These are phyloP conservation scores for Megalops cyprinoides DNA, from an alignment of 2,797 vertebrate species.

Conservation along the genomic window DNA sequence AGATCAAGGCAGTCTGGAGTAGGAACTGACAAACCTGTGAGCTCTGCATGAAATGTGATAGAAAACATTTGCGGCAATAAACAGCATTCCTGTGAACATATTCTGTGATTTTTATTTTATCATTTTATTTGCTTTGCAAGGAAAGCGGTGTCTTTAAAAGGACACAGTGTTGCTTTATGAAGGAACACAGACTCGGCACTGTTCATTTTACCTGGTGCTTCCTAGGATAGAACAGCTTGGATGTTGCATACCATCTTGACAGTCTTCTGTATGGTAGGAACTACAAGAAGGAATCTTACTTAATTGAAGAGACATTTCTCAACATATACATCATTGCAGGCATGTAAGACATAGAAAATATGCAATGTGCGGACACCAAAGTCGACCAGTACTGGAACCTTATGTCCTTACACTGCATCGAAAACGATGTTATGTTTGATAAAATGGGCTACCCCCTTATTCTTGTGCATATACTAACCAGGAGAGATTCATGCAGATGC, in stretches of 20 bases:
- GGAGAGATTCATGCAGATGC: too few relatives aligned
- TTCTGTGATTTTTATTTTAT: not conserved
- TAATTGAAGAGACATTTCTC: too few relatives aligned
- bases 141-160: not conserved
- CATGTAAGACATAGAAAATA: too few relatives aligned
- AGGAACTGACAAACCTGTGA: constrained; percentile 1
- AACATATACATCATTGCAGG: too few relatives aligned
- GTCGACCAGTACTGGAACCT: too few relatives aligned
- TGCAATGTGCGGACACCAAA: too few relatives aligned
- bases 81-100: not conserved
- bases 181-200: not conserved
- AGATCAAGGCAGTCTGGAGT: constrained; percentile 20
- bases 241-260: too few relatives aligned
- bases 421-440: not conserved
- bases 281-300: too few relatives aligned
- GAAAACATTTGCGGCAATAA: not conserved
- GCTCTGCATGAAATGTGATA: not conserved
- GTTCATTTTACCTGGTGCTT: not conserved
- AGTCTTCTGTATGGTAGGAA: too few relatives aligned
- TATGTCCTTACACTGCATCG: not conserved
- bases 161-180: not conserved
- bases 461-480: too few relatives aligned
- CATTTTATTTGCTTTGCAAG: too few relatives aligned
- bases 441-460: too few relatives aligned
- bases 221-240: not conserved